Conservation (phyloP, 2,113 vertebrate genomes). For the Trematocara macrostoma region DNA sequence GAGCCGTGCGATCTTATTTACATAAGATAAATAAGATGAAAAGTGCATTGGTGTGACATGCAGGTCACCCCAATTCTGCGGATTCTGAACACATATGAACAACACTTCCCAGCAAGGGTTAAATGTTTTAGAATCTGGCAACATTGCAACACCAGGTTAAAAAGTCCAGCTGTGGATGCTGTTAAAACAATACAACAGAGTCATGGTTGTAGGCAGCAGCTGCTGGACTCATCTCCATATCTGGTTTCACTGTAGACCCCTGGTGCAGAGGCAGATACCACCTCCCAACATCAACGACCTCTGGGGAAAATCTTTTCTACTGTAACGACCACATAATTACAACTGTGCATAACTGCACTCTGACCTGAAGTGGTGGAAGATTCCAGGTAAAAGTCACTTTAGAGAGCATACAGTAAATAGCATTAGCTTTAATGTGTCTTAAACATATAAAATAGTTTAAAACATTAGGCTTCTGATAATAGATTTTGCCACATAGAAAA, state of each 20-base stretch:
- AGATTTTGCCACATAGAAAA: background rate
- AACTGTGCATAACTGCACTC: background rate
- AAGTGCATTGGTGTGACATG: background rate
- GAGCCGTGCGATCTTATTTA: background rate
- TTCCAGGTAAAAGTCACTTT: background rate
- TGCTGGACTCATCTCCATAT: constrained; percentile 41
- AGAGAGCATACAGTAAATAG: background rate
- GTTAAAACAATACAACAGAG: background rate
- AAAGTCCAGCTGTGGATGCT: background rate
- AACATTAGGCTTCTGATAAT: background rate
- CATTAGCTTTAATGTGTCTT: background rate
- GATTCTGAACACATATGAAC: background rate
- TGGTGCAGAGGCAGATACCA: background rate
- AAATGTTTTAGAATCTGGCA: background rate
- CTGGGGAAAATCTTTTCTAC: background rate
- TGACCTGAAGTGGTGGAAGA: background rate
- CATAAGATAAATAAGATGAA: background rate
- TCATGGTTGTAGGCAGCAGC: background rate
- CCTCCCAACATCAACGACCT: background rate
- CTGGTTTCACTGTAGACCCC: constrained; percentile 45
- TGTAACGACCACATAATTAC: background rate
- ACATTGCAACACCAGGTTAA: background rate
- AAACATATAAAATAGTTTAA: background rate
- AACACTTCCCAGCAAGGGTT: background rate
- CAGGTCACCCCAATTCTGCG: background rate